These are phyloP conservation scores for Drosophila ercepeae DNA, from an alignment of 1,140 invertebrate species.

Conservation along the genomic window DNA sequence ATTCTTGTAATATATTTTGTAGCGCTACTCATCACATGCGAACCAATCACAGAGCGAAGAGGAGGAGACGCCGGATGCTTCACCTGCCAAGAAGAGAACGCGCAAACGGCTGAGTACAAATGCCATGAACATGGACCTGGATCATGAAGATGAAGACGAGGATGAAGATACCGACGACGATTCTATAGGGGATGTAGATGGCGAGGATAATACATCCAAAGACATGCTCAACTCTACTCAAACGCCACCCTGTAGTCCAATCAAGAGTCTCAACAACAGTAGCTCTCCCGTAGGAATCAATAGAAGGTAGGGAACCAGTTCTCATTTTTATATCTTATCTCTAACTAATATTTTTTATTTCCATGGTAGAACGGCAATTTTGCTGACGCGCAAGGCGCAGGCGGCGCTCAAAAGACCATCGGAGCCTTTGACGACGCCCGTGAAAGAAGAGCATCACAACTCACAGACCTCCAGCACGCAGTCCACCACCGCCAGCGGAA, in stretches of 20 bases:
- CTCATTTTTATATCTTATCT: too few species aligned
- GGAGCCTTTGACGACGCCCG: conserved; percentile 72
- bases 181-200: conserved; percentile 75
- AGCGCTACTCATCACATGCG: conserved; percentile 49
- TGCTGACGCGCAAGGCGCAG: conserved; percentile 91
- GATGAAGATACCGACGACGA: conserved; percentile 83
- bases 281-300: conserved; percentile 88
- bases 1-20: background rate
- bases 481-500: conserved; percentile 83
- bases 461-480: conserved; percentile 77
- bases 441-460: conserved; percentile 83
- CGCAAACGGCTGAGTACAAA: conserved; percentile 65
- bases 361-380: conserved; percentile 88
- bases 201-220: conserved; percentile 60
- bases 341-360: background rate
- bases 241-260: conserved; percentile 81
- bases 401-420: conserved; percentile 84
- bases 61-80: conserved; percentile 35
- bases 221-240: conserved; percentile 63
- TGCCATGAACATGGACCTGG: conserved; percentile 80
- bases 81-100: conserved; percentile 57
- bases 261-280: conserved; percentile 81
- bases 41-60: conserved; percentile 61
- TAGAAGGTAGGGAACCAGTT: too few species aligned
- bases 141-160: conserved; percentile 69